Evolutionary conservation across 30 jellyfish, hydroid and myxozoan genomes (phyloP), one percentile per base, ranked within the genome.

Genomic region (Aurelia coerulea): DNA sequence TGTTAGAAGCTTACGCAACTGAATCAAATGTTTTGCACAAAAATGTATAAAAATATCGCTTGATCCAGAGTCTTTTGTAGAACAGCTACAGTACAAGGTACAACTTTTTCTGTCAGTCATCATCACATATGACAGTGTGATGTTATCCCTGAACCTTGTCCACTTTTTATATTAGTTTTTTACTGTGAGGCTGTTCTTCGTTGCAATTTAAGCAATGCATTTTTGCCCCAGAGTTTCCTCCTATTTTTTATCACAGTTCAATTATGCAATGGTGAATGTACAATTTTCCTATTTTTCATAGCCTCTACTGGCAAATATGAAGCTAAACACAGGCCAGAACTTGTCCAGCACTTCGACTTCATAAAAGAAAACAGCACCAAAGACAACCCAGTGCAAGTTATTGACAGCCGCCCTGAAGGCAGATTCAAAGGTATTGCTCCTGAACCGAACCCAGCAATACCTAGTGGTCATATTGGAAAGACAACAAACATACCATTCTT

Each of bases 381-480:
- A 15, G 88, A 79, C 17, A 64, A 63, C 65, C 83, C 91, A 8
- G 78, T 62, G 1, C 96, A 88, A 62, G 96, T 88, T 2, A 76
- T 79, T 12, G 96, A 88, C 73, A 91, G 82, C 15, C 75, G 96
- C 14, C 96, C 96, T 4, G 86, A 79, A 12, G 96, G 96, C 66
- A 65, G 96, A 72, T 88, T 78, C 88, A 62, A 87, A 42, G 96
- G 96, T 1, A 37, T 58, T 14, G 96, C 87, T 4, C 96, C 96
- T 31, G 96, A 88, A 65, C 96, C 91, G 5, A 78, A 81, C 42
- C 88, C 96, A 23, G 96, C 88, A 14, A 88, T 88, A 19, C 88
- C 88, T 11, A 88, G 96, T 88, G 96, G 96, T 29, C 96, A 88
- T 62, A 62, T 88, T 73, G 90, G 91, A 10, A 78, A 78, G 34